Base-by-base conservation (phyloP, 1,140 invertebrate genomes). In the Acromyrmex echinatior region DNA sequence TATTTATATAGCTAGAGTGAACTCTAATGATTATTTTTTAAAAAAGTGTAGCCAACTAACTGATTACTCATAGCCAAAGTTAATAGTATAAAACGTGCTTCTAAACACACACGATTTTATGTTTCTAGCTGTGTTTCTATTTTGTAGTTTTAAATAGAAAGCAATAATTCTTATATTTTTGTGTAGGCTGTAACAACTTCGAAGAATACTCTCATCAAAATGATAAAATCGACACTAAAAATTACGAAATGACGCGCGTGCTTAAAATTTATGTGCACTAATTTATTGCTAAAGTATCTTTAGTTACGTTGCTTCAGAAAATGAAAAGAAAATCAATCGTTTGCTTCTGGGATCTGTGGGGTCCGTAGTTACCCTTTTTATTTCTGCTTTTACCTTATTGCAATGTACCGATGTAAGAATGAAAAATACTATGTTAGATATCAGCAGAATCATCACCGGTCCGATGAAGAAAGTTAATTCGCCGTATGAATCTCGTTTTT, bases 341-440 rank as follows among this genome's bases (percentile, higher is more conserved):
- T 79, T 95, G 88, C 76, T 95, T 93, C 63, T 96, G 90, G 86
- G 95, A 95, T 91, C 96, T 93, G 45, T 94, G 89, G 63, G 95
- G 74, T 96, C 95, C 0, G 95, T 95, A 89, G 95, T 95, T 70
- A 97, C 96, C 92, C 97, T 96, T 81, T 96, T 96, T 88, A 97
- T 97, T 92, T 98, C 97, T 0, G 96, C 96, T 92, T 97, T 97
- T 3, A 97, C 97, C 90, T 96, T 96, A 76, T 96, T 96, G 91
- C 97, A 98, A 90, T 97, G 96, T 9, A 96, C 94, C 1, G 97
- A 95, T 2, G 97, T 97, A 62, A 97, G 93, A 71, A 97, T 92
- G 93, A 97, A 98, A n/a, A 98, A 95, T 18, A 96, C 92, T 9
- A 97, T 93, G 91, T 98, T 98, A 3, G 96, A 94, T 7, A 96